Evolutionary conservation across 1,140 invertebrate species (phyloP).

Genomic region (Thaumatotibia leucotreta): DNA sequence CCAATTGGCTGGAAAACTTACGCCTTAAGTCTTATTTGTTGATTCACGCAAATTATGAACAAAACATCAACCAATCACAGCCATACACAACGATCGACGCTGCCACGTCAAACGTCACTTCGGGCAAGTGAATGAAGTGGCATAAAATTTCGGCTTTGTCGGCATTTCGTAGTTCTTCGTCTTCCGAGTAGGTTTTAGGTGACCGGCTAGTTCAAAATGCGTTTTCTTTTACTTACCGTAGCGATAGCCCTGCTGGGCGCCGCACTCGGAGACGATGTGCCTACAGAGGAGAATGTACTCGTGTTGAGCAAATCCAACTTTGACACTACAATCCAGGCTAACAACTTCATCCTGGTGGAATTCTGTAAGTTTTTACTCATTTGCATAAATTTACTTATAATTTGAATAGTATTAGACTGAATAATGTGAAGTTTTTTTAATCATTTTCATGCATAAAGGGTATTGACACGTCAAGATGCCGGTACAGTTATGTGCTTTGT

Average conservation of each 20-base stretch:
- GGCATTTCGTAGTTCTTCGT: slow-evolving; percentile 64
- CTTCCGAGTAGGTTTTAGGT: slow-evolving; percentile 47
- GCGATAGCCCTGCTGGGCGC: slow-evolving; percentile 65
- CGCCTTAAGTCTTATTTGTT: slow-evolving; percentile 2
- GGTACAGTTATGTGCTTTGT: slow-evolving; percentile 25
- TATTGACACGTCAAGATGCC: slow-evolving; percentile 32
- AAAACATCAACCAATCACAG: slow-evolving; percentile 57
- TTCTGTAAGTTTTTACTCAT: slow-evolving; percentile 91
- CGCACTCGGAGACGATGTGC: slow-evolving; percentile 79
- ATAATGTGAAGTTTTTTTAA: slow-evolving; percentile 9
- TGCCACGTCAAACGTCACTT: slow-evolving; percentile 70
- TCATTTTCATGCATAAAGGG: not conserved
- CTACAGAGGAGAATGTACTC: slow-evolving; percentile 91
- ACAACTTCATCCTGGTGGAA: slow-evolving; percentile 93
- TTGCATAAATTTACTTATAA: slow-evolving; percentile 6
- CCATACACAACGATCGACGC: slow-evolving; percentile 72
- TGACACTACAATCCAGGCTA: slow-evolving; percentile 84
- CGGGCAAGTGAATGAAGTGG: slow-evolving; percentile 61
- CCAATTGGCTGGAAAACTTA: not conserved
- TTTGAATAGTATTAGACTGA: not conserved
- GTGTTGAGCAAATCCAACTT: slow-evolving; percentile 94
- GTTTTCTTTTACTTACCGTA: slow-evolving; percentile 52
- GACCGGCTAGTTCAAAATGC: slow-evolving; percentile 45
- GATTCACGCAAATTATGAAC: slow-evolving; percentile 29
- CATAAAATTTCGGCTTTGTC: slow-evolving; percentile 39